These are phyloP conservation scores for Coregonus sp. DNA, from an alignment of 2,797 vertebrate species.

Conservation along the genomic window DNA sequence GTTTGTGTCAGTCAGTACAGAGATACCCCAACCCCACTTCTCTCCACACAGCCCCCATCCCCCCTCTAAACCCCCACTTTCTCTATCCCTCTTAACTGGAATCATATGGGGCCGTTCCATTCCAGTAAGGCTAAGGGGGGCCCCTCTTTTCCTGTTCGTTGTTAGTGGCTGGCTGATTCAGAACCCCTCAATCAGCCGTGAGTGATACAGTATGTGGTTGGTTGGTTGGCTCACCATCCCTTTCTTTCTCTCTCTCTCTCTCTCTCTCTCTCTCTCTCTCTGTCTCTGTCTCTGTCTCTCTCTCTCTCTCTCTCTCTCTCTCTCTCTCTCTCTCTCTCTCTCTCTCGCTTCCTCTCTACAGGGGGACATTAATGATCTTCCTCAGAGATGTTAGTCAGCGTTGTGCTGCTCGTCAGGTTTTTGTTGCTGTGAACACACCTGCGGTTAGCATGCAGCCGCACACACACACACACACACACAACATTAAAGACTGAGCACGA, in stretches of 20 bases:
- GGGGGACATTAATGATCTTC: background rate
- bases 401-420: background rate
- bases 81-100: background rate
- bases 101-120: background rate
- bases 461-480: background rate
- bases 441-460: background rate
- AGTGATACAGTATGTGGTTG: background rate
- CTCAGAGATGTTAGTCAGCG: background rate
- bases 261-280: background rate
- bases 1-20: constrained; percentile 6
- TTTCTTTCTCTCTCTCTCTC: background rate
- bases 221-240: background rate
- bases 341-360: no score
- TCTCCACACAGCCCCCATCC: background rate
- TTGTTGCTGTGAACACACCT: background rate
- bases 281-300: background rate
- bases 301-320: background rate
- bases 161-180: background rate
- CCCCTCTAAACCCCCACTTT: background rate
- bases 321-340: background rate
- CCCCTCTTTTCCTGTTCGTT: background rate
- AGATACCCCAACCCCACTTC: background rate
- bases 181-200: background rate
- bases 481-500: no score
- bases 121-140: background rate